phyloP scores from a whole-genome alignment of 1,140 invertebrate genomes.

The Spodoptera frugiperda region DNA sequence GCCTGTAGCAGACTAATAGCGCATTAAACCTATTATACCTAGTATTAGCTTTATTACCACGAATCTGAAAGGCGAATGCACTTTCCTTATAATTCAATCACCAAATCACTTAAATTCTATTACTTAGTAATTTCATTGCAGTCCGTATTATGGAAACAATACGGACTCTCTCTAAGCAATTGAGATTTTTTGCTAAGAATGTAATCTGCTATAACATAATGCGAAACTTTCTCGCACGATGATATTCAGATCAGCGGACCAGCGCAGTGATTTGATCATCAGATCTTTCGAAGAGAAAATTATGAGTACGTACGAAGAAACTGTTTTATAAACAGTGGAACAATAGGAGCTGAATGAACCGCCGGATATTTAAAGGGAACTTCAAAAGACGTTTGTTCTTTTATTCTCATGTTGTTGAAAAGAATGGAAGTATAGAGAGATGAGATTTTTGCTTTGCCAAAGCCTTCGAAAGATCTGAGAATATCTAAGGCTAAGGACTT shows the following conservation, averaged over 20 bases:
- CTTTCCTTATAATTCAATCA: conserved; percentile 26
- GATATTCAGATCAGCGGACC: conserved; percentile 52
- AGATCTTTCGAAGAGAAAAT: conserved; percentile 45
- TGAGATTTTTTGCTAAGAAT: conserved; percentile 35
- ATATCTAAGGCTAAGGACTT: too few species aligned
- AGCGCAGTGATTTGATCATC: conserved; percentile 52
- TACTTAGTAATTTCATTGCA: conserved; percentile 31
- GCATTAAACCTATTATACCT: too few species aligned
- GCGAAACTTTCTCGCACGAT: conserved; percentile 59
- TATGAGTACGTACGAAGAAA: conserved; percentile 14
- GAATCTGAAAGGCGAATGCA: not conserved
- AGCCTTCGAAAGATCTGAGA: too few species aligned
- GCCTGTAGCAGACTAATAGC: too few species aligned
- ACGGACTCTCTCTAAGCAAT: conserved; percentile 38
- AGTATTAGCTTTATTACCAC: not conserved
- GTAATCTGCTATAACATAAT: conserved; percentile 48
- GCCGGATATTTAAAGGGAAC: too few species aligned
- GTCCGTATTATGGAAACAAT: conserved; percentile 41
- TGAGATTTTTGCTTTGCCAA: too few species aligned
- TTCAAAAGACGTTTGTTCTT: too few species aligned
- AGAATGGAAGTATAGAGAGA: too few species aligned
- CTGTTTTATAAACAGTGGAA: conserved; percentile 29
- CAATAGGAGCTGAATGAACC: conserved; percentile 20
- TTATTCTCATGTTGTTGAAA: too few species aligned
- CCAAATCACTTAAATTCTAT: conserved; percentile 16